phyloP scores from a whole-genome alignment of 2,888 invertebrate species.

The Pristionchus exspectatus region DNA sequence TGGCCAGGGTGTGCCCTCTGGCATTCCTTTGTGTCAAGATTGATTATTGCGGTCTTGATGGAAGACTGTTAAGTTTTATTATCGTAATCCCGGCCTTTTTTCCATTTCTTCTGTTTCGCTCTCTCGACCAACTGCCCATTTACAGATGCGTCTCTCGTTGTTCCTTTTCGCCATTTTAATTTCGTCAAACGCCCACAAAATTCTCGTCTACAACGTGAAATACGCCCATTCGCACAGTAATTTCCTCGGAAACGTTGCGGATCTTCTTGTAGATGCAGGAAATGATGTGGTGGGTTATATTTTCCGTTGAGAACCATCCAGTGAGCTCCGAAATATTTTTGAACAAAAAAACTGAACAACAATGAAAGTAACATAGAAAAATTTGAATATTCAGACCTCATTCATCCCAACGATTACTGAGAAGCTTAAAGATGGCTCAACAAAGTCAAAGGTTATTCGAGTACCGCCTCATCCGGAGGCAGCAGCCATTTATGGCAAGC shows the following conservation, averaged over 20 bases:
- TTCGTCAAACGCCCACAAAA: not conserved
- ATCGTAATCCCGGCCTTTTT: too few relatives aligned
- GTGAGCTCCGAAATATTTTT: too few relatives aligned
- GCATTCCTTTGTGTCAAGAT: too few relatives aligned
- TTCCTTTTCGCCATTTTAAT: not conserved
- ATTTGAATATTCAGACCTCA: not conserved
- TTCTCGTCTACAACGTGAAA: conserved; percentile 48
- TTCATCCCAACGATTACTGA: not conserved
- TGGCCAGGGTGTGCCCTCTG: too few relatives aligned
- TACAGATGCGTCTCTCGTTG: not conserved
- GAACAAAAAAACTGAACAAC: too few relatives aligned
- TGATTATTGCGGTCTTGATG: too few relatives aligned
- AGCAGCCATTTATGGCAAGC: not conserved
- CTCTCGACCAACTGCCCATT: too few relatives aligned
- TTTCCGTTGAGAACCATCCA: too few relatives aligned
- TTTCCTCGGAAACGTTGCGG: conserved; percentile 31
- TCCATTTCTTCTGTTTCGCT: too few relatives aligned
- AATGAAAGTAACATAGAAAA: not conserved
- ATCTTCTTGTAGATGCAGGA: not conserved
- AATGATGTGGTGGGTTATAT: conserved; percentile 25
- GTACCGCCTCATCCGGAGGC: not conserved
- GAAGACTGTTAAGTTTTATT: too few relatives aligned
- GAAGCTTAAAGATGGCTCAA: not conserved
- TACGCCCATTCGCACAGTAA: conserved; percentile 42
- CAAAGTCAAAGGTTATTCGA: not conserved